These are phyloP conservation scores for Pristis pectinata DNA, from an alignment of 2,797 vertebrate genomes.

Conservation along the genomic window DNA sequence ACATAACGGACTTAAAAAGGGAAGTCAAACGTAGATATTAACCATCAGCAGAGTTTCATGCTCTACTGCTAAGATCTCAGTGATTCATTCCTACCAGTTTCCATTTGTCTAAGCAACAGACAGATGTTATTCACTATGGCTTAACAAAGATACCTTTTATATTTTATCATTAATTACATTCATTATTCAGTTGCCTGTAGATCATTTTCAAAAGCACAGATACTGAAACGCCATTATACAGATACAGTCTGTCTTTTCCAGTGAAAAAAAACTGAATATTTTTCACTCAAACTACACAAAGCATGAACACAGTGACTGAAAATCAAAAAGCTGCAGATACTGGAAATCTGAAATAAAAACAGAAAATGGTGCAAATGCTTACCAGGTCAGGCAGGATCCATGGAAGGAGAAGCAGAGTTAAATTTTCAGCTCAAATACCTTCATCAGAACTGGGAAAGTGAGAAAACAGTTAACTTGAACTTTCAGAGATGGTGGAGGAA, in stretches of 20 bases:
- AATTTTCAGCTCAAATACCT: too few species aligned
- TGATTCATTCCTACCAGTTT: neutral
- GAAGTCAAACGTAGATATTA: neutral
- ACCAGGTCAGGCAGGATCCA: too few species aligned
- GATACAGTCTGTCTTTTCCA: neutral
- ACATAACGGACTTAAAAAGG: neutral
- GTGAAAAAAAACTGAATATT: neutral
- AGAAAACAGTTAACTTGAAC: too few species aligned
- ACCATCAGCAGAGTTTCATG: neutral
- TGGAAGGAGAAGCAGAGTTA: too few species aligned
- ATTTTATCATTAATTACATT: neutral
- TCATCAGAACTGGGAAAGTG: too few species aligned
- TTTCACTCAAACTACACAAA: neutral
- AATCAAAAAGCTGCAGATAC: too few species aligned
- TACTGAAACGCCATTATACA: neutral
- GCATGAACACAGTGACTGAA: too few species aligned
- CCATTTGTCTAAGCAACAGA: neutral
- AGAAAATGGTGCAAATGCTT: too few species aligned
- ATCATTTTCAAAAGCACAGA: conserved; percentile 25
- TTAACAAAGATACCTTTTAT: neutral
- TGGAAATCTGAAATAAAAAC: too few species aligned
- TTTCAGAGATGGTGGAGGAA: too few species aligned
- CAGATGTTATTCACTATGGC: neutral
- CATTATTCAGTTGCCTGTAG: neutral
- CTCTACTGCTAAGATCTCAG: neutral